phyloP scores from a whole-genome alignment of 92 coral and sea anemone genomes.

The Pocillopora meandrina region DNA sequence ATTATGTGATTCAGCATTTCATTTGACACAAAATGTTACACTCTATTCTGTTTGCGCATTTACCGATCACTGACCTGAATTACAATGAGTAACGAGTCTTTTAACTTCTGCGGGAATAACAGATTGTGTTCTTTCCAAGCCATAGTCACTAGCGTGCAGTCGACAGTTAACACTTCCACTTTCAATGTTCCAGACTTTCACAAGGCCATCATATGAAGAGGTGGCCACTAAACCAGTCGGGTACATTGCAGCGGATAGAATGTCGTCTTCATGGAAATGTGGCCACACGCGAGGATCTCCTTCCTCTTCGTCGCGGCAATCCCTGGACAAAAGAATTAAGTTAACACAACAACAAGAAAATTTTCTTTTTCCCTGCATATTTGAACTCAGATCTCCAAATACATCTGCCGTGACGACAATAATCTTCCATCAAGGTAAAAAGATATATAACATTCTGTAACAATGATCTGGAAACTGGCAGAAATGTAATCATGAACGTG shows the following conservation, averaged over 20 bases:
- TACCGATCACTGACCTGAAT: slow-evolving; percentile 57
- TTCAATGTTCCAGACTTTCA: slow-evolving; percentile 95
- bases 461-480: too few species aligned
- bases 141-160: slow-evolving; percentile 73
- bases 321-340: slow-evolving; percentile 35
- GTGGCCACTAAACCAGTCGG: slow-evolving; percentile 85
- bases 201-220: slow-evolving; percentile 91
- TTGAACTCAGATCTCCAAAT: too few species aligned
- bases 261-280: slow-evolving; percentile 92
- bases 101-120: slow-evolving; percentile 89
- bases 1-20: background rate
- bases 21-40: background rate
- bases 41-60: background rate
- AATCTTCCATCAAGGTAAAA: too few species aligned
- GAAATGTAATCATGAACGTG: background rate
- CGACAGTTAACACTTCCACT: slow-evolving; percentile 85
- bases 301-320: slow-evolving; percentile 87
- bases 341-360: too few species aligned
- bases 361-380: too few species aligned
- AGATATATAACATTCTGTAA: too few species aligned
- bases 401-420: too few species aligned
- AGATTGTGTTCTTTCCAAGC: slow-evolving; percentile 49
- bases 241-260: slow-evolving; percentile 85
- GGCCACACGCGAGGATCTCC: slow-evolving; percentile 92
- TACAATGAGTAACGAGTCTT: slow-evolving; percentile 64